Base-by-base conservation (phyloP, 2,797 vertebrate genomes). In the Danio aesculapii region DNA sequence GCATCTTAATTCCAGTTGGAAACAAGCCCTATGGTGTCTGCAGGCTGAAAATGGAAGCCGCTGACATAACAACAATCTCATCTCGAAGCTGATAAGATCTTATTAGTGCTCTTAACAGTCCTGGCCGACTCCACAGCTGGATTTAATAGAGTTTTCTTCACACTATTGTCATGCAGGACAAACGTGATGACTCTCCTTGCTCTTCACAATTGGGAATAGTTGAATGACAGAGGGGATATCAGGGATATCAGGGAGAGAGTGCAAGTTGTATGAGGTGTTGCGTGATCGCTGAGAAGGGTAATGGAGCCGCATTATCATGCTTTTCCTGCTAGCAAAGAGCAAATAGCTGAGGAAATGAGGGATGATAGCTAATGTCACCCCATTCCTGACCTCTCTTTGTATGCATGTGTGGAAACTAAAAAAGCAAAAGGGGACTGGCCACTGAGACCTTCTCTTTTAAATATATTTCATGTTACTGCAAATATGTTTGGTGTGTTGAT, bases 31-130 rank as follows among this genome's bases (percentile, higher is more conserved):
- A 30, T 30, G 75, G 75, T 66, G 62, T 84, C 55, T 70, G 17
- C 16, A 39, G 57, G 43, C 53, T 21, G 39, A 19, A 84, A 80
- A 76, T n/a, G 21, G 21, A 44, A 21, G 17, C 43, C 7, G 14
- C 12, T 64, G 50, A 70, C 30, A 82, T 75, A 84, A 74, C 64
- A 84, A 70, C 70, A 64, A 43, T 58, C 64, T 30, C 57, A 44
- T 81, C 17, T 47, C 8, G 16, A 59, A 2, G 8, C 43, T 79
- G 64, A 82, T 64, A 79, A 46, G 57, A 44, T 30, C 63, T 66
- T 81, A 62, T 77, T 78, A 75, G 44, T 21, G n/a, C 16, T 30
- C 66, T 79, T 53, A 44, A 62, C 3, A n/a, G 14, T 68, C 79
- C 52, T 61, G 57, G 7, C 10, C 43, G 44, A 39, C 19, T 69